Evolutionary conservation across 2,113 vertebrate genomes (phyloP).

Genomic region (Mellivora capensis): DNA sequence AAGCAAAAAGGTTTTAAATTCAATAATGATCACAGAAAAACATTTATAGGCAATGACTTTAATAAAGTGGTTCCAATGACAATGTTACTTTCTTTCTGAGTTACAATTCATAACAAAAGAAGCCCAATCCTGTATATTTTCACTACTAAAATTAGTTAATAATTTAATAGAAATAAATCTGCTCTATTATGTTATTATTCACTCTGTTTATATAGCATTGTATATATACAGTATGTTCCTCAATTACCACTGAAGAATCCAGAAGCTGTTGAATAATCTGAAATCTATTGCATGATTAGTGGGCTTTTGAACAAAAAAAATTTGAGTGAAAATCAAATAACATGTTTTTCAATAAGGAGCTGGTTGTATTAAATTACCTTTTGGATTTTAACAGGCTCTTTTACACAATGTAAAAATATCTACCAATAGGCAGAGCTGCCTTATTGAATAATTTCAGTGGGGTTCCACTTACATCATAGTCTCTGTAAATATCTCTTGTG

Average conservation of each 20-base stretch:
- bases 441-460: not conserved
- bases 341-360: not conserved
- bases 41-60: not conserved
- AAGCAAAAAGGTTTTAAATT: not conserved
- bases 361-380: not conserved
- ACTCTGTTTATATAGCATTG: not conserved
- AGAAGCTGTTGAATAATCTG: not conserved
- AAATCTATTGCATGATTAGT: not conserved
- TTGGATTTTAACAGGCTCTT: not conserved
- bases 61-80: not conserved
- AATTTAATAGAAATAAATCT: not conserved
- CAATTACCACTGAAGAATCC: not conserved
- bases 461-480: not conserved
- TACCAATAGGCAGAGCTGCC: not conserved
- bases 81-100: not conserved
- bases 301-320: not conserved
- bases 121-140: not conserved
- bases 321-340: not conserved
- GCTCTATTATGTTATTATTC: not conserved
- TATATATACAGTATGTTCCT: not conserved
- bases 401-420: not conserved
- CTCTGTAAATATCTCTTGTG: not conserved
- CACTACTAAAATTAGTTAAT: not conserved
- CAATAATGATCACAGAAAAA: not conserved
- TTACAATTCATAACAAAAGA: not conserved